phyloP scores from a whole-genome alignment of 2,113 vertebrate genomes.

The Lophius piscatorius region DNA sequence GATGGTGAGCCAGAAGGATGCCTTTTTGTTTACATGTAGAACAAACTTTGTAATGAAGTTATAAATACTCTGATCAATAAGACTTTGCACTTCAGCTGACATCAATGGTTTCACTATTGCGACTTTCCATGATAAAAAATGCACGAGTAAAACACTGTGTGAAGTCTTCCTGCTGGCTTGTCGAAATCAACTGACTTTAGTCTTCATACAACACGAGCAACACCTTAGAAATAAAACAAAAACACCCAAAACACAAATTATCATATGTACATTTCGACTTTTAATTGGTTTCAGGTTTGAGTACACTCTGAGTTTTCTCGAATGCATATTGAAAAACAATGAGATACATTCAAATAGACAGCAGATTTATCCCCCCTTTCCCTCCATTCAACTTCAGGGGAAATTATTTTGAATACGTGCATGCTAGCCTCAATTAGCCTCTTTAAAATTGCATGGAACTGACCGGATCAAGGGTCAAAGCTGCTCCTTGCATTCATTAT shows the following conservation, averaged over 20 bases:
- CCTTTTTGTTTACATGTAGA: constrained; percentile 10
- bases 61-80: neutral
- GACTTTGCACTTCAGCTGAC: constrained; percentile 9
- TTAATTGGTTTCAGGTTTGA: too few species aligned
- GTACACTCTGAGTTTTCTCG: constrained; percentile 7
- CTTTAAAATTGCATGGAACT: constrained; percentile 31
- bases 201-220: neutral
- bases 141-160: constrained; percentile 37
- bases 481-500: constrained; percentile 8
- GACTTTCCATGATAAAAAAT: constrained; percentile 70
- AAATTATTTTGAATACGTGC: constrained; percentile 21
- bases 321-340: constrained; percentile 21
- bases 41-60: neutral
- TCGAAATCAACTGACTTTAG: constrained; percentile 5
- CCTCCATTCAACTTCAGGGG: neutral
- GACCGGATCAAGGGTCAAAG: constrained; percentile 41
- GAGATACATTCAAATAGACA: neutral
- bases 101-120: constrained; percentile 1
- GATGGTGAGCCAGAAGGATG: neutral
- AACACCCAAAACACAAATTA: neutral
- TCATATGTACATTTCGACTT: too few species aligned
- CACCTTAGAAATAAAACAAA: constrained; percentile 30
- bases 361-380: neutral
- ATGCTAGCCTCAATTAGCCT: constrained; percentile 11
- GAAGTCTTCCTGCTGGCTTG: constrained; percentile 25